Percentiles rank a stretch among this genome's conserved stretches.
Evolutionary conservation across 2,888 invertebrate genomes (phyloP).

Genomic region (Drosophila buzzatii): DNA sequence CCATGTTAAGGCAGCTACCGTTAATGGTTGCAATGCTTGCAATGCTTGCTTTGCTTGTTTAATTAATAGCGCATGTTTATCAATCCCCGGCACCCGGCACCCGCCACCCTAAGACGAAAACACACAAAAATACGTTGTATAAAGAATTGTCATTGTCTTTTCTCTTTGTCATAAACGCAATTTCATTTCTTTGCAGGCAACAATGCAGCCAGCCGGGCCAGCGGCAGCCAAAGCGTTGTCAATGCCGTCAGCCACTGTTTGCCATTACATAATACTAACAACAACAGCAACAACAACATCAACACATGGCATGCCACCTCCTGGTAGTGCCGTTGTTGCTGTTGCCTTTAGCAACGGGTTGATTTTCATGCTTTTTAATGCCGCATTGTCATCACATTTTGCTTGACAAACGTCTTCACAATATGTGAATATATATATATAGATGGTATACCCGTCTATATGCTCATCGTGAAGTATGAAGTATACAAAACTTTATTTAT

Average conservation of each 20-base stretch:
- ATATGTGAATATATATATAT: neutral
- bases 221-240: conserved; percentile 44
- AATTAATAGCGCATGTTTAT: conserved; percentile 62
- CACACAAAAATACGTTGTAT: conserved; percentile 5
- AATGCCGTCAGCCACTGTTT: conserved; percentile 59
- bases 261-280: conserved; percentile 69
- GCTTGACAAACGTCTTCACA: conserved; percentile 40
- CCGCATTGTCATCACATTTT: conserved; percentile 77
- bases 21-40: conserved; percentile 32
- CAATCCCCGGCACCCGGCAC: neutral
- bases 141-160: conserved; percentile 70
- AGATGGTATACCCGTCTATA: neutral
- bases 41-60: conserved; percentile 41
- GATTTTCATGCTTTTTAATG: conserved; percentile 70
- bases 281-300: conserved; percentile 23
- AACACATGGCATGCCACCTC: conserved; percentile 24
- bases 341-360: conserved; percentile 40
- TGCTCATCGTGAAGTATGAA: conserved; percentile 15
- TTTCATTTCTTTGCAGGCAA: conserved; percentile 60
- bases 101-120: neutral
- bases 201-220: conserved; percentile 31
- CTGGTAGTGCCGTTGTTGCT: conserved; percentile 4
- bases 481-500: conserved; percentile 18
- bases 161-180: conserved; percentile 51
- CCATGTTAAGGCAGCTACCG: conserved; percentile 68